Evolutionary conservation across 2,797 vertebrate species (phyloP).

Genomic region (Protonibea diacanthus): DNA sequence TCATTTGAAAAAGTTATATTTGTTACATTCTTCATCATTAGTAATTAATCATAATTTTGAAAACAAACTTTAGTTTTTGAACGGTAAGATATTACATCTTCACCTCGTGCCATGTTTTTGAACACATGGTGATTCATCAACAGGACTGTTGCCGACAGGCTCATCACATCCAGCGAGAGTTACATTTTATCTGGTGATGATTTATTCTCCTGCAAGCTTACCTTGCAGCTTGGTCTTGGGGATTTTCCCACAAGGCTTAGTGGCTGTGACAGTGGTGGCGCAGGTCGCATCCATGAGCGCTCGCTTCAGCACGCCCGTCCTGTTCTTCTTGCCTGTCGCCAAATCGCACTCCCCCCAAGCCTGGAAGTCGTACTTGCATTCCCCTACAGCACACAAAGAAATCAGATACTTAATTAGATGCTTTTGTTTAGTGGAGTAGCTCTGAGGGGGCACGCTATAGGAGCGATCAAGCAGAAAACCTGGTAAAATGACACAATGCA

Average conservation of each 20-base stretch:
- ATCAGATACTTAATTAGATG: constrained; percentile 48
- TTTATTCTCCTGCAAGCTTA: constrained; percentile 66
- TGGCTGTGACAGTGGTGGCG: constrained; percentile 91
- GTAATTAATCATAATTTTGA: too few relatives aligned
- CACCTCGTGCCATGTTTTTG: background rate
- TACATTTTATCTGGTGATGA: constrained; percentile 19
- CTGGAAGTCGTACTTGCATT: constrained; percentile 97
- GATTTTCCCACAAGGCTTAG: constrained; percentile 95
- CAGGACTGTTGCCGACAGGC: constrained; percentile 7
- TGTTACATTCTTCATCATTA: too few relatives aligned
- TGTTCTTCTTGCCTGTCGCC: constrained; percentile 93
- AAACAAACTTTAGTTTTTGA: background rate
- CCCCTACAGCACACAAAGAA: constrained; percentile 80
- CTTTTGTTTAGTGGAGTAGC: constrained; percentile 41
- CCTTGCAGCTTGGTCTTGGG: constrained; percentile 96
- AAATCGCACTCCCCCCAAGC: constrained; percentile 96
- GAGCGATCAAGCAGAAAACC: constrained; percentile 38
- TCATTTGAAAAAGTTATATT: too few relatives aligned
- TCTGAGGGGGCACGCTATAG: background rate
- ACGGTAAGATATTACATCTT: constrained; percentile 10
- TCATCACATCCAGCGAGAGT: constrained; percentile 1
- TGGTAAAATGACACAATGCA: constrained; percentile 36
- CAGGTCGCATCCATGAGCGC: constrained; percentile 95
- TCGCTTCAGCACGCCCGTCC: constrained; percentile 92
- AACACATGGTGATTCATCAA: constrained; percentile 39